These are phyloP conservation scores for Tinea pellionella DNA, from an alignment of 2,888 invertebrate species.

Conservation along the genomic window DNA sequence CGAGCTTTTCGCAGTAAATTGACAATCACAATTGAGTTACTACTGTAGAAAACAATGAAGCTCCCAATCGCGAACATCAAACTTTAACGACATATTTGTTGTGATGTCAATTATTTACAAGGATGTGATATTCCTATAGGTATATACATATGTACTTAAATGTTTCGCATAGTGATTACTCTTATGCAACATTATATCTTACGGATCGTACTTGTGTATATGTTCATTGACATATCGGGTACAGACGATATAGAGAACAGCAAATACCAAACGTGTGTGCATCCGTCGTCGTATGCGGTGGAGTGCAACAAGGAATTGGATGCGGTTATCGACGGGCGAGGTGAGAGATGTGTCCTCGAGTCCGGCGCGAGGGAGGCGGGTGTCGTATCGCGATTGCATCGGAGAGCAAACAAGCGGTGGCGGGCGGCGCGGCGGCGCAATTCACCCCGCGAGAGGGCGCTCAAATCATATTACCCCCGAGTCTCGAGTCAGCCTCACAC, in stretches of 20 bases:
- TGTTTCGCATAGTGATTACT: too few relatives aligned
- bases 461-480: conserved; percentile 68
- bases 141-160: too few relatives aligned
- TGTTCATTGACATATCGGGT: background rate
- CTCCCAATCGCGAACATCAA: background rate
- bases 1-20: conserved; percentile 22
- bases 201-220: too few relatives aligned
- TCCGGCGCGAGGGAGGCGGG: conserved; percentile 28
- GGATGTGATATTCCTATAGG: too few relatives aligned
- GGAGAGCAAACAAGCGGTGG: conserved; percentile 68
- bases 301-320: conserved; percentile 50
- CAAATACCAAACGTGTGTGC: conserved; percentile 4
- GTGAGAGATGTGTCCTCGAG: conserved; percentile 46
- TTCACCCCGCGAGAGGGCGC: conserved; percentile 24
- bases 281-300: conserved; percentile 40
- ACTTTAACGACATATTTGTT: background rate
- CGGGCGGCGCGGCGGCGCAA: conserved; percentile 36
- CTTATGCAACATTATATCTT: too few relatives aligned
- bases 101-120: too few relatives aligned
- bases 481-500: conserved; percentile 45
- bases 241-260: background rate
- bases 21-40: conserved; percentile 3
- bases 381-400: conserved; percentile 68
- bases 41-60: background rate
- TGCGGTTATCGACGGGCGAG: conserved; percentile 65